A percentile compares a stretch with the other conserved stretches of the same genome.
These are phyloP conservation scores for Cyphomyrus plagiostoma DNA, from an alignment of 2,113 vertebrate species.

Conservation along the genomic window DNA sequence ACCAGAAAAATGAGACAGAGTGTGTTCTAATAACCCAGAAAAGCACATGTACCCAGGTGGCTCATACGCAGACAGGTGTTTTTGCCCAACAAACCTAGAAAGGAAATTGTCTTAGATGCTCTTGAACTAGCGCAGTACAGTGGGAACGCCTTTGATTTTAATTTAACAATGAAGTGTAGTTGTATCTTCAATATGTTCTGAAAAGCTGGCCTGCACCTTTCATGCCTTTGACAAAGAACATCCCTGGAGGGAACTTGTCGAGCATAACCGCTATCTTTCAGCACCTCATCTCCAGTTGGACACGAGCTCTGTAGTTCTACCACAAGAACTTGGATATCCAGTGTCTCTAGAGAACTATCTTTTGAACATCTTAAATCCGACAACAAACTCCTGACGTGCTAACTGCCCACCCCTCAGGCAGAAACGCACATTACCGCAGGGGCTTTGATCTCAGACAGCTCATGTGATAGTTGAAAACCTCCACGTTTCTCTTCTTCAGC, in stretches of 20 bases:
- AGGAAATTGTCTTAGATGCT: not conserved
- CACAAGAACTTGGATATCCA: not conserved
- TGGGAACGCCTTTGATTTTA: not conserved
- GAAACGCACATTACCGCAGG: not conserved
- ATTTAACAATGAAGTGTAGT: not conserved
- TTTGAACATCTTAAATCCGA: not conserved
- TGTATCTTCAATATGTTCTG: not conserved
- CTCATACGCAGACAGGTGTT: not conserved
- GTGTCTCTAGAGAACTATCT: not conserved
- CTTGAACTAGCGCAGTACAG: not conserved
- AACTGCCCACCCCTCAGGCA: not conserved
- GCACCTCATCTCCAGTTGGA: not conserved
- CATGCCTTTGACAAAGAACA: not conserved
- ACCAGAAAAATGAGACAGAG: not conserved
- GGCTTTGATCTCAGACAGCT: constrained; percentile 12
- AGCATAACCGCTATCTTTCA: not conserved
- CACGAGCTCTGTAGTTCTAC: not conserved
- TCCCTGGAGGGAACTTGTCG: not conserved
- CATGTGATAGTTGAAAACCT: not conserved
- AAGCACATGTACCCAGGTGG: not conserved
- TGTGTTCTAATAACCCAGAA: not conserved
- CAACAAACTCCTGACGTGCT: not conserved
- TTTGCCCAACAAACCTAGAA: not conserved
- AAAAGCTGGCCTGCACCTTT: not conserved
- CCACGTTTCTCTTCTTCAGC: not conserved